Evolutionary conservation across 2,113 vertebrate genomes (phyloP), one percentile per base, ranked within the genome.

Genomic region (Scartelaos histophorus): DNA sequence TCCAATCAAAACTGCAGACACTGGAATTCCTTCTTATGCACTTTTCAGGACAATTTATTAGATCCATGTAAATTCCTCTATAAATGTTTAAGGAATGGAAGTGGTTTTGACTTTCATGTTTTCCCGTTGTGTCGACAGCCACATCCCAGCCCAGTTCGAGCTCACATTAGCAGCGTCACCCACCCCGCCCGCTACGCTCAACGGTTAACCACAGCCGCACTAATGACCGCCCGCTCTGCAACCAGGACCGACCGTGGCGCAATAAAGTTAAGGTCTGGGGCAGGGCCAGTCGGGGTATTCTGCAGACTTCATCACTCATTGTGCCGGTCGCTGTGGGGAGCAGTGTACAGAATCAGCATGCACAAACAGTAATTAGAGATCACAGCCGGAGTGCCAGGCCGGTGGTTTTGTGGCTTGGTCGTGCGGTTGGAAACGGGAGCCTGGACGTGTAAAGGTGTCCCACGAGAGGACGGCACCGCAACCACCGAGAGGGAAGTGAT

Each of bases 211-310:
- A 74, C 85, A 19, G 81, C 4, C 56, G 73, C 80, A 77, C 78
- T 78, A 79, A 86, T 82, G 83, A 74, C 71, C 71, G 47, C 79
- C 74, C 76, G 80, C 79, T 56, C 76, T 43, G 10, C 10, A 43
- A 43, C 38, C 38, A 43, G 10, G 79, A 67, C 82, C 65, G 74
- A 76, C 78, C 57, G 54, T 70, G 71, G 76, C 51, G 70, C 69
- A 85, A 78, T 85, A 74, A 85, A 73, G 78, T 72, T 85, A 80
- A 87, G 82, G 88, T 90, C 83, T 91, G 86, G 80, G 87, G 56
- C 35, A 10, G 22, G 81, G 89, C 88, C 88, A 87, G 46, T 86
- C 88, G 85, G 46, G 73, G 84, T 58, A 74, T 58, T 66, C 81
- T 81, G 70, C 62, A 71, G 73, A 71, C 84, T 83, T 83, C 79